These are phyloP conservation scores for Onychostruthus taczanowskii DNA, from an alignment of 2,113 vertebrate genomes.

Conservation along the genomic window DNA sequence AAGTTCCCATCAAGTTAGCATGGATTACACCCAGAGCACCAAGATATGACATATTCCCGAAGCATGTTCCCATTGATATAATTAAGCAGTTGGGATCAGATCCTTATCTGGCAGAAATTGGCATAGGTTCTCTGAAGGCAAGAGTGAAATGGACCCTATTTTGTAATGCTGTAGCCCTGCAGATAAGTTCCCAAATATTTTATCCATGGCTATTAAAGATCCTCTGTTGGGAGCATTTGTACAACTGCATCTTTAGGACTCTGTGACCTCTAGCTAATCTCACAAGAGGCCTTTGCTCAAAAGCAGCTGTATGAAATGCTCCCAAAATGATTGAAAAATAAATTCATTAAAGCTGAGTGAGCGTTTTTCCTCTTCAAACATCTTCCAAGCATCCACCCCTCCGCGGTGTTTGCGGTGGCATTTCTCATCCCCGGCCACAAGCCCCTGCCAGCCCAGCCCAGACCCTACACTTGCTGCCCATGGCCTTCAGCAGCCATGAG, in stretches of 20 bases:
- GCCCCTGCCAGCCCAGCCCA: background rate
- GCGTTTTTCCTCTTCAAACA: background rate
- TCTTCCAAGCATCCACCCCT: background rate
- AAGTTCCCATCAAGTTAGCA: background rate
- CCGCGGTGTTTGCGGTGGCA: rapidly evolving
- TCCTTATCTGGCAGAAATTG: background rate
- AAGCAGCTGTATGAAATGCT: background rate
- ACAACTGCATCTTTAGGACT: background rate
- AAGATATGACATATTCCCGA: background rate
- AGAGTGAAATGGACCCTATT: background rate
- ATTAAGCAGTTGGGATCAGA: background rate
- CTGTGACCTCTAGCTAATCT: background rate
- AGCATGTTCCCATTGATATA: background rate
- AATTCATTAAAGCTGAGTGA: background rate
- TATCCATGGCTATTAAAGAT: background rate
- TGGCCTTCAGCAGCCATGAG: slow-evolving; percentile 44
- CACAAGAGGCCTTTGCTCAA: background rate
- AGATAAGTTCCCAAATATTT: background rate
- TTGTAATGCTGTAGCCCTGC: background rate
- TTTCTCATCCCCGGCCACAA: background rate
- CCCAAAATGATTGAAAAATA: background rate
- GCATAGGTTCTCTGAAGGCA: slow-evolving; percentile 2
- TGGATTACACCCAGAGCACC: background rate
- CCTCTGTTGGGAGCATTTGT: background rate
- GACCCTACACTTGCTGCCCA: slow-evolving; percentile 79